These are phyloP conservation scores for Iguana delicatissima DNA, from an alignment of 2,797 vertebrate species.

Conservation along the genomic window DNA sequence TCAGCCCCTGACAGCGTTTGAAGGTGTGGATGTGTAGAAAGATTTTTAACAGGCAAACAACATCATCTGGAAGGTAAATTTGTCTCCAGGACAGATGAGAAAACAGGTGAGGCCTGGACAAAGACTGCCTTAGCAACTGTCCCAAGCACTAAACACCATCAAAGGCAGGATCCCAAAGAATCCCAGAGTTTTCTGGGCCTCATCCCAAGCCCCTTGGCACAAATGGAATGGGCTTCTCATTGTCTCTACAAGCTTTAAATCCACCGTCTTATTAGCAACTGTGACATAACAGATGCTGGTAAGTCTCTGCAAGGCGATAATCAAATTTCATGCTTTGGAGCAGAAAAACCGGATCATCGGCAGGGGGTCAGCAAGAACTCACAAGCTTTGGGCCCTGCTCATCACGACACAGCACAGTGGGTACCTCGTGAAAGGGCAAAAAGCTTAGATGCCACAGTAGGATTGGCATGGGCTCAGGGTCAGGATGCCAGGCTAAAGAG, in stretches of 20 bases:
- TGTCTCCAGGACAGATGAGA: too few relatives aligned
- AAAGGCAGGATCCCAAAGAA: background rate
- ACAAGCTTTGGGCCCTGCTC: background rate
- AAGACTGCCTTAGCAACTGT: background rate
- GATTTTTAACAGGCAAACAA: background rate
- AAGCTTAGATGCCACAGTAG: background rate
- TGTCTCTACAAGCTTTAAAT: conserved; percentile 12
- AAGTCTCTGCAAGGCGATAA: conserved; percentile 17
- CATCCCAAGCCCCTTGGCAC: conserved; percentile 20
- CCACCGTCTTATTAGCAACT: conserved; percentile 33
- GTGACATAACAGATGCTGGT: conserved; percentile 34
- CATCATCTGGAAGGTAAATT: background rate
- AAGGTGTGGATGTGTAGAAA: too few relatives aligned
- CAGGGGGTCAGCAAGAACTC: background rate
- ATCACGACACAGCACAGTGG: background rate
- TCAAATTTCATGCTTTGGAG: conserved; percentile 46
- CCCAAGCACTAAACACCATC: background rate
- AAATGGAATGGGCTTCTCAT: background rate
- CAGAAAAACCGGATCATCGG: background rate
- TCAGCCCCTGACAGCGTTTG: background rate
- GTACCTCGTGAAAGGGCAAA: conserved; percentile 6
- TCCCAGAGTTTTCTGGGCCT: background rate
- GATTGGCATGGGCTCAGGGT: background rate
- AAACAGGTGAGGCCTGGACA: background rate
- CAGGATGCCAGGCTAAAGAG: conserved; percentile 8